Base-by-base conservation (phyloP, 2,888 invertebrate genomes). In the Abrostola triplasia region DNA sequence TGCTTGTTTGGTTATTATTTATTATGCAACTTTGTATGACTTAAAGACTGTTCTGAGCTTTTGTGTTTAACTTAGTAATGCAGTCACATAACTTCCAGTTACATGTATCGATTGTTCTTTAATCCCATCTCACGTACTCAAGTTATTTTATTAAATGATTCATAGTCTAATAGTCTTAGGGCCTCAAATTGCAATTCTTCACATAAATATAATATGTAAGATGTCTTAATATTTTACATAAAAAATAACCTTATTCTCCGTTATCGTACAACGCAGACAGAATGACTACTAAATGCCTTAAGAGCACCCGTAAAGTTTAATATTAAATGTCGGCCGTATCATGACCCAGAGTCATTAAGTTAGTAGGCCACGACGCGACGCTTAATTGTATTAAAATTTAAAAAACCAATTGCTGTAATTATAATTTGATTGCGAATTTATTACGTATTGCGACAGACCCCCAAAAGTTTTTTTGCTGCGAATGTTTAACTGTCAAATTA, bases 271-370 rank as follows among this genome's bases (percentile, higher is more conserved):
- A 4, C 37, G 53, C 51, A 49, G 36, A 61, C 61, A 38, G 47
- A 52, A 58, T 36, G 52, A n/a, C 44, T 7, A 60, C 48, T 64
- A 40, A 60, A 66, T 40, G 10, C 49, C n/a, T 64, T 61, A 54
- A 61, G 37, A 57, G 50, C 51, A 59, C 52, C 11, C 55, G 50
- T 63, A 51, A 58, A 40, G n/a, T 53, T 60, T 58, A 36, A 37
- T 40, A 54, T 24, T 38, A 42, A 56, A 53, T 36, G 37, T 11
- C 48, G 13, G 6, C 13, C 36, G 38, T 42, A 44, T 48, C 24
- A 60, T 56, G 37, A 13, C 47, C 36, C 51, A 37, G 40, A 38
- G 44, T 47, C 44, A 55, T 44, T 56, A 50, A 38, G 7, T 40
- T 13, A 11, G 13, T 13, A 44, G n/a, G 10, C 53, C 42, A 41